A percentile compares a stretch with the other conserved stretches of the same genome.
Conservation (phyloP, 2,113 vertebrate species). For the Sebastes fasciatus region DNA sequence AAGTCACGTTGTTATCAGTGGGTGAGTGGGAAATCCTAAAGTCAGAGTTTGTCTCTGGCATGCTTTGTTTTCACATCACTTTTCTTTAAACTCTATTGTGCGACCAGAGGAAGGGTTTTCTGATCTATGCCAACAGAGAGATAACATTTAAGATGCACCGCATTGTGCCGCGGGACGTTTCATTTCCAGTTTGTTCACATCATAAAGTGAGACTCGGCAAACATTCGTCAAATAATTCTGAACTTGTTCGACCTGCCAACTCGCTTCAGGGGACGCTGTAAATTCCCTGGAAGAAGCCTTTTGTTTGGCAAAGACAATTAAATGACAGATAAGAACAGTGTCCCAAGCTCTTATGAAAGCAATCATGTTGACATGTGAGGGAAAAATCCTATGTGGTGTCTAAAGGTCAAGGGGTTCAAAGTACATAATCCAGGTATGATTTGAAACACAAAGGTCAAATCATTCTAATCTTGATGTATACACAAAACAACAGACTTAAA, state of each 20-base stretch:
- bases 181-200: neutral
- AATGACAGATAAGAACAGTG: neutral
- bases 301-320: neutral
- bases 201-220: neutral
- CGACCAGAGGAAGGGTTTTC: neutral
- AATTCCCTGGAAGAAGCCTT: slow-evolving; percentile 21
- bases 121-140: neutral
- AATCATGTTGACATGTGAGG: slow-evolving; percentile 27
- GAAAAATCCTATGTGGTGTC: slow-evolving; percentile 11
- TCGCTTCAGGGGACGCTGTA: neutral
- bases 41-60: neutral
- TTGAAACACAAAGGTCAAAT: slow-evolving; percentile 43
- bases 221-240: neutral
- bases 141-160: neutral
- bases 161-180: neutral
- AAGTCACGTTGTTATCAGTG: neutral
- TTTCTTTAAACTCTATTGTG: neutral
- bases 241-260: slow-evolving; percentile 10
- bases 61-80: slow-evolving; percentile 11
- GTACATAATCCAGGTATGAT: slow-evolving; percentile 62
- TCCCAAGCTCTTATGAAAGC: slow-evolving; percentile 29
- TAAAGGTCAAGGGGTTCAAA: slow-evolving; percentile 32
- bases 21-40: neutral
- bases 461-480: slow-evolving; percentile 35
- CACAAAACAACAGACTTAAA: slow-evolving; percentile 39